These are phyloP conservation scores for Vanessa atalanta DNA, from an alignment of 1,140 invertebrate genomes.

Conservation along the genomic window DNA sequence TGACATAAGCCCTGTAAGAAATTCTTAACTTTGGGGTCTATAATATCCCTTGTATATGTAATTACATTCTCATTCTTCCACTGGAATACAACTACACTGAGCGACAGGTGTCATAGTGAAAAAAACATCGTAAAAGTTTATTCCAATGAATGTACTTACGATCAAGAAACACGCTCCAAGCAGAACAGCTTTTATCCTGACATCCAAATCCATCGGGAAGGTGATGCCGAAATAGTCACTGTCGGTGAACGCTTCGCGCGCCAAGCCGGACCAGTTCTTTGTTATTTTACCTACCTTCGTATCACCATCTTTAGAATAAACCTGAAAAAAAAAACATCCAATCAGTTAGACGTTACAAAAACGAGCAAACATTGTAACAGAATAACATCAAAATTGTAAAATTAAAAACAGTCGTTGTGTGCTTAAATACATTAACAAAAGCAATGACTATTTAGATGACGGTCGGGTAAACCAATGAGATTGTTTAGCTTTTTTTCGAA, in stretches of 20 bases:
- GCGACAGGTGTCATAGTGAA: too few relatives aligned
- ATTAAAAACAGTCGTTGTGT: too few relatives aligned
- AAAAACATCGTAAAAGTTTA: not conserved
- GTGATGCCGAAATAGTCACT: constrained; percentile 89
- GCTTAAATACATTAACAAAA: too few relatives aligned
- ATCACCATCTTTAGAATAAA: constrained; percentile 84
- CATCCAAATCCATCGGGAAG: constrained; percentile 90
- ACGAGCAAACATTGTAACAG: not conserved
- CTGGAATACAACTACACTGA: too few relatives aligned
- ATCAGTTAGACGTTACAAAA: not conserved
- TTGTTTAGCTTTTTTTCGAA: too few relatives aligned
- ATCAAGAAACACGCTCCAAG: constrained; percentile 88
- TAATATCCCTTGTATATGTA: too few relatives aligned
- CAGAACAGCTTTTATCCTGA: constrained; percentile 90
- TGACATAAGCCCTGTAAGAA: too few relatives aligned
- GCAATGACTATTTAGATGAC: too few relatives aligned
- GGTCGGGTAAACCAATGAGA: too few relatives aligned
- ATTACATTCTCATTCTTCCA: too few relatives aligned
- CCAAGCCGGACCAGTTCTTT: constrained; percentile 88
- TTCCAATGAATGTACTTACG: constrained; percentile 79
- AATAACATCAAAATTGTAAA: too few relatives aligned
- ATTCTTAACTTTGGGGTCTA: too few relatives aligned
- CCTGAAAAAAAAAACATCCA: constrained; percentile 60
- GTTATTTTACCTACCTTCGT: constrained; percentile 87
- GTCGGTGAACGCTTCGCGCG: constrained; percentile 87